Percentiles rank a stretch among this genome's conserved stretches.
Conservation (phyloP, 2,113 vertebrate genomes). For the Capricornis sumatraensis region DNA sequence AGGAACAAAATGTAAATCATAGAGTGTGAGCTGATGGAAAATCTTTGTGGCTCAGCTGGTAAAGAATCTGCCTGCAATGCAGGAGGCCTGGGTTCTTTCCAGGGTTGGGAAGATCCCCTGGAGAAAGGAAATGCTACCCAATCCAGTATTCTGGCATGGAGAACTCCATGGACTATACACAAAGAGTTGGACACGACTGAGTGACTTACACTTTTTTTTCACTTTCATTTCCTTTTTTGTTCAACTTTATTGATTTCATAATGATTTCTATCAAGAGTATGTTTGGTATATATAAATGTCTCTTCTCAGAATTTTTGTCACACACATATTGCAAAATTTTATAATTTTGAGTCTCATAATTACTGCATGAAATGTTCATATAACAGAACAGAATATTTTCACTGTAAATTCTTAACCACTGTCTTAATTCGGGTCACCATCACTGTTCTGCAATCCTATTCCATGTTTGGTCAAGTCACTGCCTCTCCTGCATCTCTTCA, state of each 20-base stretch:
- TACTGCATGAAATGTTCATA: background rate
- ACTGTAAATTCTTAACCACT: background rate
- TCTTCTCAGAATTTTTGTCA: background rate
- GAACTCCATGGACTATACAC: background rate
- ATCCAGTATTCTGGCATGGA: background rate
- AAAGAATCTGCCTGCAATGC: background rate
- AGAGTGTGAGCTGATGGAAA: background rate
- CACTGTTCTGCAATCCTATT: background rate
- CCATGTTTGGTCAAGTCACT: background rate
- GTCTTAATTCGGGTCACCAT: background rate
- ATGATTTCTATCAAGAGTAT: background rate
- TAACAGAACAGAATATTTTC: background rate
- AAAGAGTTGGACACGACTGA: background rate
- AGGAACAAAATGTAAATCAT: background rate
- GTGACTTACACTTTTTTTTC: background rate
- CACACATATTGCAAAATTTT: background rate
- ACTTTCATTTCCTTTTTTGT: background rate
- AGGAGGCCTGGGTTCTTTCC: background rate
- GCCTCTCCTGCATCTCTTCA: background rate
- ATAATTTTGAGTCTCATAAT: background rate
- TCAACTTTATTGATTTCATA: background rate
- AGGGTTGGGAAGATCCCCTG: background rate
- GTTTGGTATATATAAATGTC: background rate
- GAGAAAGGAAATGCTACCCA: background rate
- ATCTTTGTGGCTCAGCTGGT: background rate